These are phyloP conservation scores for Pitangus sulphuratus DNA, from an alignment of 2,797 vertebrate species.

Conservation along the genomic window DNA sequence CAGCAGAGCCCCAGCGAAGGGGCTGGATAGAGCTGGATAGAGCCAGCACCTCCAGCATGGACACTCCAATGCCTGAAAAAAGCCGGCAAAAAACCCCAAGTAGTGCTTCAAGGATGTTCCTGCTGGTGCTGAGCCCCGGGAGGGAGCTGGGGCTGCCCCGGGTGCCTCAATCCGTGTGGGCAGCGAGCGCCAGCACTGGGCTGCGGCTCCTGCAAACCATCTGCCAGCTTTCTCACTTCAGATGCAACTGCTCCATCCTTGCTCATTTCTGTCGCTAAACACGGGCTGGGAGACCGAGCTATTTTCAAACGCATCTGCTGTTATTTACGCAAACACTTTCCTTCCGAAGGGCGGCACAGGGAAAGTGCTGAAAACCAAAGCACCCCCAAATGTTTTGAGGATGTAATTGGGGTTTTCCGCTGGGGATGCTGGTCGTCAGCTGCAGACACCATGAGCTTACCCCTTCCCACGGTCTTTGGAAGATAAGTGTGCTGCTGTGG, in stretches of 20 bases:
- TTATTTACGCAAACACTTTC: constrained; percentile 70
- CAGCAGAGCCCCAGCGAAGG: neutral
- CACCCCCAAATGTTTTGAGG: neutral
- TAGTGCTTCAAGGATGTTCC: accelerated
- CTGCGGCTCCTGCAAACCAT: constrained; percentile 47
- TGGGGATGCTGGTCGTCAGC: neutral
- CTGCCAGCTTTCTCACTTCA: constrained; percentile 46
- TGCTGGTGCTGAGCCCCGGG: neutral
- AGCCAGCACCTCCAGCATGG: neutral
- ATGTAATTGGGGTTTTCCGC: neutral
- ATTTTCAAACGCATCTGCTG: constrained; percentile 62
- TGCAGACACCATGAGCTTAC: neutral
- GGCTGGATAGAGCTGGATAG: accelerated
- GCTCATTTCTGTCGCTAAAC: constrained; percentile 58
- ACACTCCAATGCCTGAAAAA: neutral
- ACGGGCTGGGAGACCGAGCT: constrained; percentile 49
- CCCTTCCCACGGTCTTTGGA: accelerated
- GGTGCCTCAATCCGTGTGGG: neutral
- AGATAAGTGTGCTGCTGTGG: accelerated
- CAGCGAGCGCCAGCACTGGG: neutral
- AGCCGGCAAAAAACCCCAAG: no score
- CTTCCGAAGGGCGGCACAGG: constrained; percentile 51
- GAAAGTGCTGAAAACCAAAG: neutral
- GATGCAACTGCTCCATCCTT: constrained; percentile 40
- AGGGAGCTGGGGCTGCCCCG: neutral